Percentiles rank a stretch among this genome's conserved stretches.
These are phyloP conservation scores for Artemia sinica DNA, from an alignment of 2,888 invertebrate species.

Conservation along the genomic window DNA sequence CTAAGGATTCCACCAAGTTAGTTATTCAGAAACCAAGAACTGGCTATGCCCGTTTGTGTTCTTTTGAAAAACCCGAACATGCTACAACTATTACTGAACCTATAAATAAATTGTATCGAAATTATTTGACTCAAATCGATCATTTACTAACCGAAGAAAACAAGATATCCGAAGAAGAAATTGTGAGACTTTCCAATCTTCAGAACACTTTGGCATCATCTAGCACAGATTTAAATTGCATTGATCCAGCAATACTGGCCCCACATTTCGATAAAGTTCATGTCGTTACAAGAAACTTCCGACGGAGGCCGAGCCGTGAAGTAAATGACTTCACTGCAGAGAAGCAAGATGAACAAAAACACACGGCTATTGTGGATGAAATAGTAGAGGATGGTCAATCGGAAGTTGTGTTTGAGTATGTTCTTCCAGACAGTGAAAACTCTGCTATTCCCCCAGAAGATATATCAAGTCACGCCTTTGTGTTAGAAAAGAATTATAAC, in stretches of 20 bases:
- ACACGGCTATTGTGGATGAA: not conserved
- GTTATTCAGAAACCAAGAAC: no score
- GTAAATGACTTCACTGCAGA: not conserved
- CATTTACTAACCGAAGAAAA: no score
- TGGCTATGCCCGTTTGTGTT: no score
- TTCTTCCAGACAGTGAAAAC: not conserved
- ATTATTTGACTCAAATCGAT: no score
- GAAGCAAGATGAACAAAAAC: not conserved
- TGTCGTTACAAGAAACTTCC: slow-evolving; percentile 1
- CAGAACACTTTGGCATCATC: no score
- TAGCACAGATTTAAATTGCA: no score
- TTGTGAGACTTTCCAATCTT: no score
- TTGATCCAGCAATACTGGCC: not conserved
- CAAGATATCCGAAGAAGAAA: no score
- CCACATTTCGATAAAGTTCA: not conserved
- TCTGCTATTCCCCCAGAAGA: not conserved
- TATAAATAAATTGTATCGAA: no score
- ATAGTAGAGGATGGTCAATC: not conserved
- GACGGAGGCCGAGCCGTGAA: not conserved
- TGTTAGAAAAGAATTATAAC: not conserved
- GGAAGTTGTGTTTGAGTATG: slow-evolving; percentile 2
- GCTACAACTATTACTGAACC: no score
- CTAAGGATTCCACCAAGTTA: no score
- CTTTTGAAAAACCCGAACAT: no score
- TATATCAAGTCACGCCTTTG: not conserved